Conservation (phyloP, 2,113 vertebrate genomes). For the Recurvirostra avosetta region DNA sequence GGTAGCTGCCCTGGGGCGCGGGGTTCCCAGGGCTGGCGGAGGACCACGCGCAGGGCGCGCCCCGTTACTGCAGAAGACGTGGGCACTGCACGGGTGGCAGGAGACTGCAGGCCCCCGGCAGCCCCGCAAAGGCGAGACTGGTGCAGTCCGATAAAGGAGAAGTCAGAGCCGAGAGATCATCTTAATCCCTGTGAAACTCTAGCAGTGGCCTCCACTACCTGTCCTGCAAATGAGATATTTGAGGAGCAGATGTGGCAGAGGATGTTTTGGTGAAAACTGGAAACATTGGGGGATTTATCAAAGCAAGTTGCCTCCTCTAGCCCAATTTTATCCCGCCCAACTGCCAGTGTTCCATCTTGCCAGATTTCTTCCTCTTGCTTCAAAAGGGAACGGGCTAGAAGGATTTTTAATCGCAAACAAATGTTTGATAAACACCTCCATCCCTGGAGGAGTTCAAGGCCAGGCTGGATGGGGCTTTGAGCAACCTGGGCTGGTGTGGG, state of each 20-base stretch:
- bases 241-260: neutral
- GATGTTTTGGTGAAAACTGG: neutral
- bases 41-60: rapidly evolving
- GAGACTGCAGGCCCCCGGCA: neutral
- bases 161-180: neutral
- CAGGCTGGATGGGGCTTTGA: too few relatives aligned
- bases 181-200: neutral
- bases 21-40: neutral
- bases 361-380: neutral
- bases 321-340: neutral
- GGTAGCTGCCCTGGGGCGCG: neutral
- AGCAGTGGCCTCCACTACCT: neutral
- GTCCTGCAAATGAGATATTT: neutral
- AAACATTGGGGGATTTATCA: neutral
- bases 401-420: constrained; percentile 8
- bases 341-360: neutral
- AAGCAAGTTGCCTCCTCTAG: neutral
- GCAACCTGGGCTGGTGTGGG: too few relatives aligned
- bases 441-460: too few relatives aligned
- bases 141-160: neutral
- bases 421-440: neutral
- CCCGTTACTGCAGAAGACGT: rapidly evolving
- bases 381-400: neutral
- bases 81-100: rapidly evolving
- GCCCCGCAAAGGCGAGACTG: neutral